Percentiles rank a stretch among this genome's conserved stretches.
phyloP scores from a whole-genome alignment of 2,113 vertebrate genomes.

The Chionomys nivalis region DNA sequence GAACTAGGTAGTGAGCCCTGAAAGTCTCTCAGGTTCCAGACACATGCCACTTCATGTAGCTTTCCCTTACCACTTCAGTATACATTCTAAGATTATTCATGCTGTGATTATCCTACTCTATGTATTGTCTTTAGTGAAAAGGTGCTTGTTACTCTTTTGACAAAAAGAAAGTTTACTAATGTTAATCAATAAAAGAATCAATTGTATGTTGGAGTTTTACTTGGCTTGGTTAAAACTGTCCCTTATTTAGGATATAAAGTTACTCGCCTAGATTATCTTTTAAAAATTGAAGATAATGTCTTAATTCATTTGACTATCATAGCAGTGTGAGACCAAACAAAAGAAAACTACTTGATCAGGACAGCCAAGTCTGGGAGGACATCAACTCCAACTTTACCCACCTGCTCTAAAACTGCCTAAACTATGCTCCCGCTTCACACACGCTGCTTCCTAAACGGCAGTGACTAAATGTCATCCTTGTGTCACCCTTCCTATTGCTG shows the following conservation, averaged over 20 bases:
- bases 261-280: background rate
- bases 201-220: constrained; percentile 1
- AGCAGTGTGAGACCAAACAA: background rate
- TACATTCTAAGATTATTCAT: constrained; percentile 6
- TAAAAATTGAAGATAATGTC: constrained; percentile 21
- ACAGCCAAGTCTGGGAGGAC: background rate
- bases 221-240: constrained; percentile 19
- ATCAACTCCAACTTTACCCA: background rate
- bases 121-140: background rate
- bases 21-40: background rate
- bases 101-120: background rate
- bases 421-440: background rate
- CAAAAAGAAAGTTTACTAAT: background rate
- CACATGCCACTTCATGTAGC: background rate
- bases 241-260: constrained; percentile 9
- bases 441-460: background rate
- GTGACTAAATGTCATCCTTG: background rate
- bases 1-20: background rate
- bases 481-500: no score
- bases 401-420: background rate
- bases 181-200: constrained; percentile 6
- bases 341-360: background rate
- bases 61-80: background rate
- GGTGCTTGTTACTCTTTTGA: background rate
- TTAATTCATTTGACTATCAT: background rate